phyloP scores from a whole-genome alignment of 2,888 invertebrate species.

The Erebia ligea region DNA sequence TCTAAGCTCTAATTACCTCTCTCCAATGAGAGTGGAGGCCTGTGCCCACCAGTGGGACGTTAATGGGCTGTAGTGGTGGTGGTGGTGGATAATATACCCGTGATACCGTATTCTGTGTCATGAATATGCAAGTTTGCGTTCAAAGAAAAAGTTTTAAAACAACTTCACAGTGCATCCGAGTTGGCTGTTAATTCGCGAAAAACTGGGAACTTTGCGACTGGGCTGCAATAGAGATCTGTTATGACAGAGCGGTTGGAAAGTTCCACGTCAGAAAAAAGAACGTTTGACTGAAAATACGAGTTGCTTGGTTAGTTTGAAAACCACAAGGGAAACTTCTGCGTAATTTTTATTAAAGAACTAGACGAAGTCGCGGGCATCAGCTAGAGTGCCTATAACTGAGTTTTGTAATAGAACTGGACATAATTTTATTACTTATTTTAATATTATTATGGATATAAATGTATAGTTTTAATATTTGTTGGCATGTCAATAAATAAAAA shows the following conservation, averaged over 20 bases:
- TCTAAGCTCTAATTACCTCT: too few species aligned
- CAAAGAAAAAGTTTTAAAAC: conserved; percentile 39
- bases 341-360: background rate
- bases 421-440: too few species aligned
- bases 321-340: background rate
- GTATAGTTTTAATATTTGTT: too few species aligned
- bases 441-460: too few species aligned
- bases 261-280: conserved; percentile 12
- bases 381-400: too few species aligned
- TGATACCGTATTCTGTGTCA: background rate
- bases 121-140: conserved; percentile 36
- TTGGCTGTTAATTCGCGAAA: conserved; percentile 39
- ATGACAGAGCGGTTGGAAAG: conserved; percentile 12
- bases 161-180: conserved; percentile 35
- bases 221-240: conserved; percentile 27
- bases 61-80: too few species aligned
- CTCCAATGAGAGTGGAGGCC: too few species aligned
- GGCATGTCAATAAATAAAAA: too few species aligned
- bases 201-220: conserved; percentile 31
- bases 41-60: too few species aligned
- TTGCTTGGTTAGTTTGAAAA: background rate
- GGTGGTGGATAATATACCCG: too few species aligned
- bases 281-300: background rate
- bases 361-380: too few species aligned
- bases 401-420: too few species aligned